Conservation (phyloP, 2,797 vertebrate genomes). For the Clamator glandarius region DNA sequence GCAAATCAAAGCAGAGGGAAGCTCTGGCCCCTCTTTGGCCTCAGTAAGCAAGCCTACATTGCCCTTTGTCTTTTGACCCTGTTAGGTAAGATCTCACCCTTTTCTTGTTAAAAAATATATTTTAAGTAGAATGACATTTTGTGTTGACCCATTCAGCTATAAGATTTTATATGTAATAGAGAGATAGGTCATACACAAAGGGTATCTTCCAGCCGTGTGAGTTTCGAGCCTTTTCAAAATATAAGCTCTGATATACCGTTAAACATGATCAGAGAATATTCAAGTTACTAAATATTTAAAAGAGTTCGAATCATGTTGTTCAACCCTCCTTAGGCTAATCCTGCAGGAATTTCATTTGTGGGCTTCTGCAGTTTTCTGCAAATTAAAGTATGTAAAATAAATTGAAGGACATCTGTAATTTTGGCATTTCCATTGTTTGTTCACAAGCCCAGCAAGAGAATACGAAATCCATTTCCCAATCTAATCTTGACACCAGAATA, state of each 20-base stretch:
- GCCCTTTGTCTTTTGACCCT: not conserved
- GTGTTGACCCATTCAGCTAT: not conserved
- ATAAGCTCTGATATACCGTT: not conserved
- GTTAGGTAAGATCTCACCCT: not conserved
- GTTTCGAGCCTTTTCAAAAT: not conserved
- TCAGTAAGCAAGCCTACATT: not conserved
- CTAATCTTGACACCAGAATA: conserved; percentile 67
- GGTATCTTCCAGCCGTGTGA: not conserved
- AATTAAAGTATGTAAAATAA: conserved; percentile 56
- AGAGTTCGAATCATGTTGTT: conserved; percentile 17
- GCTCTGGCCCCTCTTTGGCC: not conserved
- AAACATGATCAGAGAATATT: conserved; percentile 16
- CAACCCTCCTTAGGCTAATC: conserved; percentile 1
- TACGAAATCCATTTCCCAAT: conserved; percentile 58
- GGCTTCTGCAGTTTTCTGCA: conserved; percentile 19
- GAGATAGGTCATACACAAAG: not conserved
- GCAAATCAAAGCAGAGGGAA: not conserved
- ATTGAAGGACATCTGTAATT: conserved; percentile 77
- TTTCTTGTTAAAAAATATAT: not conserved
- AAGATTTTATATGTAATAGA: not conserved
- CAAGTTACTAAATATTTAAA: conserved; percentile 12
- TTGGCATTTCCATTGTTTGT: conserved; percentile 78
- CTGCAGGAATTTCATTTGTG: conserved; percentile 30
- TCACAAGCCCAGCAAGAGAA: conserved; percentile 50
- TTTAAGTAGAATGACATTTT: not conserved